phyloP scores from a whole-genome alignment of 2,113 vertebrate genomes.

The Hippoglossus stenolepis region DNA sequence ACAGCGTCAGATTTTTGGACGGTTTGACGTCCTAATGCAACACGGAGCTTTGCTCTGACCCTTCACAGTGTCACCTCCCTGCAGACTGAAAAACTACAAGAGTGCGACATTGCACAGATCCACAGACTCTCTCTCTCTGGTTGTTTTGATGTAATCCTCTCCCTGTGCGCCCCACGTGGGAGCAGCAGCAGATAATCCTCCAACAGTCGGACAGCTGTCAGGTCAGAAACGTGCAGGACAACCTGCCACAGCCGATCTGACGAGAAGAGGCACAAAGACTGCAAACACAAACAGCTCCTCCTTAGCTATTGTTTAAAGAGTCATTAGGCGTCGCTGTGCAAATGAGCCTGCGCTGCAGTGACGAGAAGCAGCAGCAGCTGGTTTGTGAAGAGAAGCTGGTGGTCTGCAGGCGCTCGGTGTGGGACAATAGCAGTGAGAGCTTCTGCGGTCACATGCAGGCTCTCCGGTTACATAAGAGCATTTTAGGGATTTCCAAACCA shows the following conservation, averaged over 20 bases:
- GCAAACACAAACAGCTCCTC: conserved; percentile 14
- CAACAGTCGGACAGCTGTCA: conserved; percentile 69
- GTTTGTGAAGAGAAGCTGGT: conserved; percentile 1
- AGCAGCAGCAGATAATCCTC: conserved; percentile 68
- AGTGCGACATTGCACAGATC: conserved; percentile 27
- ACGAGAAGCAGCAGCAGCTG: conserved; percentile 24
- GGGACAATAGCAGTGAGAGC: conserved; percentile 30
- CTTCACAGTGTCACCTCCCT: not conserved
- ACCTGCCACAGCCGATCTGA: conserved; percentile 33
- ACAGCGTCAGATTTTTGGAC: not conserved
- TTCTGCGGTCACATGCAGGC: conserved; percentile 45
- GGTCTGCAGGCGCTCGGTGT: conserved; percentile 9
- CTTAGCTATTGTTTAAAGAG: conserved; percentile 11
- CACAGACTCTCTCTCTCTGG: not conserved
- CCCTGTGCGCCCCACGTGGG: conserved; percentile 55
- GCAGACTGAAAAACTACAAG: not conserved
- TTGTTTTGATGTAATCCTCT: conserved; percentile 63
- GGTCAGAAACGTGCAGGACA: conserved; percentile 63
- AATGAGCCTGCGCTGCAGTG: conserved; percentile 14
- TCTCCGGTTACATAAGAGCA: conserved; percentile 63
- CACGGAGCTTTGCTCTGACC: not conserved
- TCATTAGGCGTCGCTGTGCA: conserved; percentile 19
- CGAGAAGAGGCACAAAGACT: not conserved
- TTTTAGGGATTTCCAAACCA: conserved; percentile 66
- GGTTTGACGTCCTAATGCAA: not conserved